These are phyloP conservation scores for Anguilla japonica DNA, from an alignment of 2,113 vertebrate species.

Conservation along the genomic window DNA sequence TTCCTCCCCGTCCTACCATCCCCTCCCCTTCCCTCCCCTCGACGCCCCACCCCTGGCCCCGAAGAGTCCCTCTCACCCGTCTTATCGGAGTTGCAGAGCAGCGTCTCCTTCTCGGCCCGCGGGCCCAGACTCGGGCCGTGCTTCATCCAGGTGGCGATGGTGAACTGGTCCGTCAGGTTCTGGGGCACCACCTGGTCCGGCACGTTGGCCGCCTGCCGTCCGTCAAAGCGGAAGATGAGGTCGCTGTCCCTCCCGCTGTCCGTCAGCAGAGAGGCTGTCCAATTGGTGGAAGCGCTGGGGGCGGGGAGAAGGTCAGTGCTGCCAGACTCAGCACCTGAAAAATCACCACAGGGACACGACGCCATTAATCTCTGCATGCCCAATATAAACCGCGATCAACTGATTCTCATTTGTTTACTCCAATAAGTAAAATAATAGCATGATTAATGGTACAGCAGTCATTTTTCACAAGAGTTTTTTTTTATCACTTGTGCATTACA, in stretches of 20 bases:
- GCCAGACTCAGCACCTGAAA: slow-evolving; percentile 87
- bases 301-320: slow-evolving; percentile 91
- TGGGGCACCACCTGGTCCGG: slow-evolving; percentile 90
- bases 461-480: not conserved
- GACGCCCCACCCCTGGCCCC: not conserved
- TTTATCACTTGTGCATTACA: not conserved
- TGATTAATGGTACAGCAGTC: not conserved
- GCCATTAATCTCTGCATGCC: not conserved
- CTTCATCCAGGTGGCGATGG: slow-evolving; percentile 95
- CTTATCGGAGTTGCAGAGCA: slow-evolving; percentile 97
- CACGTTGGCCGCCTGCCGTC: slow-evolving; percentile 89
- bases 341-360: slow-evolving; percentile 31
- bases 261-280: slow-evolving; percentile 85
- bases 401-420: not conserved
- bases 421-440: not conserved
- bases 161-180: slow-evolving; percentile 96
- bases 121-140: slow-evolving; percentile 90
- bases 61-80: slow-evolving; percentile 75
- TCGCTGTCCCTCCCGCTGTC: slow-evolving; percentile 82
- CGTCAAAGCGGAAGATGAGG: slow-evolving; percentile 93
- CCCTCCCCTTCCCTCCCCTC: too few relatives aligned
- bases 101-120: slow-evolving; percentile 93
- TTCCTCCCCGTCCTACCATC: too few relatives aligned
- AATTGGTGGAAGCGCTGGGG: slow-evolving; percentile 81
- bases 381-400: not conserved